Conservation (phyloP, 2,113 vertebrate genomes). For the Glaucidium brasilianum region DNA sequence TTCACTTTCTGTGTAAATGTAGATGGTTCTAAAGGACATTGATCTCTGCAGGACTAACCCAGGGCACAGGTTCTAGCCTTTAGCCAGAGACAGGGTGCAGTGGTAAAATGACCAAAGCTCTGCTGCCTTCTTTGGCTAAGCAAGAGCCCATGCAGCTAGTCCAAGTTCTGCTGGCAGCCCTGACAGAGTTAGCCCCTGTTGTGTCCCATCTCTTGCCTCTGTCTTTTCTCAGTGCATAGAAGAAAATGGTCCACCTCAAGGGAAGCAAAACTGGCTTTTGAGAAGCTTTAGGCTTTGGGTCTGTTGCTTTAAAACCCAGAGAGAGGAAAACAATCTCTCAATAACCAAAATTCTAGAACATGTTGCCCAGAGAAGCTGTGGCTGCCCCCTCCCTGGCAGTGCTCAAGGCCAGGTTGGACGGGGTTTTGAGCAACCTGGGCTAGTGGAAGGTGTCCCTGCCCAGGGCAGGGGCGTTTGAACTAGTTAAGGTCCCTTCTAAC, state of each 20-base stretch:
- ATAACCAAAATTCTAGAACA: neutral
- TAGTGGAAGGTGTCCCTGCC: too few species aligned
- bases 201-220: neutral
- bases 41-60: neutral
- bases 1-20: neutral
- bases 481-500: too few species aligned
- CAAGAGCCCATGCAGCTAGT: neutral
- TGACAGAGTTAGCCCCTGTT: neutral
- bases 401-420: too few species aligned
- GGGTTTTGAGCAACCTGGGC: too few species aligned
- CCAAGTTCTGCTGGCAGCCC: neutral
- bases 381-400: too few species aligned
- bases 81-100: neutral
- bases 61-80: neutral
- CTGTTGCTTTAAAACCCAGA: neutral
- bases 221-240: neutral
- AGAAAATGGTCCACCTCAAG: neutral
- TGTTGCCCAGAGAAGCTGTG: too few species aligned
- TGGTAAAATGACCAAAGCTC: neutral
- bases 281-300: neutral
- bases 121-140: accelerated
- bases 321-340: neutral
- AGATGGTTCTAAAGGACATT: neutral
- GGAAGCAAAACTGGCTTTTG: neutral
- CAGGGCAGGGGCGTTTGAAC: too few species aligned